A percentile compares a stretch with the other conserved stretches of the same genome.
phyloP scores from a whole-genome alignment of 1,140 invertebrate genomes.

The Drepana arcuata region DNA sequence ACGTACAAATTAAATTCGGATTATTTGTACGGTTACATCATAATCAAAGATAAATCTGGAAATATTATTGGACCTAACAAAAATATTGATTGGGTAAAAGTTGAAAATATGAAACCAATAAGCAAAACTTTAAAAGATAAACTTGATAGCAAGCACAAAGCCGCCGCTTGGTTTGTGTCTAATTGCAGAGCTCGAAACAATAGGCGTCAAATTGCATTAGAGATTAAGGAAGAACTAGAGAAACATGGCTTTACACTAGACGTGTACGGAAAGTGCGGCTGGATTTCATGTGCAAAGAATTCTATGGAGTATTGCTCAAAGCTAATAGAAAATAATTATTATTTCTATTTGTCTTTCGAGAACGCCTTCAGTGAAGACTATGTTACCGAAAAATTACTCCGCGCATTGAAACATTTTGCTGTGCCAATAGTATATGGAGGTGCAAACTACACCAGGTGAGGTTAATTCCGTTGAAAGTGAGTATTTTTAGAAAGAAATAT shows the following conservation, averaged over 20 bases:
- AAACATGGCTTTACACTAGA: constrained; percentile 65
- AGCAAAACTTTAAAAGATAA: constrained; percentile 23
- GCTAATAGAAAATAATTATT: constrained; percentile 68
- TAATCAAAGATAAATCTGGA: constrained; percentile 27
- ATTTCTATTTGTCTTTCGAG: constrained; percentile 80
- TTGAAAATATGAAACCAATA: constrained; percentile 35
- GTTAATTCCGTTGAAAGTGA: neutral
- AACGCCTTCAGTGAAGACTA: constrained; percentile 76
- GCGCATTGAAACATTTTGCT: constrained; percentile 53
- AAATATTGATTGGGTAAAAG: constrained; percentile 33
- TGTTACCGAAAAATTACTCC: constrained; percentile 77
- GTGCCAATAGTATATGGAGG: constrained; percentile 71
- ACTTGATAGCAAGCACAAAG: constrained; percentile 52
- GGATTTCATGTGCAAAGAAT: constrained; percentile 26
- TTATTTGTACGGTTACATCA: constrained; percentile 28
- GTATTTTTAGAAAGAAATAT: neutral
- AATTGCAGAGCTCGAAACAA: constrained; percentile 73
- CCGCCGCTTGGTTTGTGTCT: constrained; percentile 77
- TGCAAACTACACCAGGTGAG: constrained; percentile 47
- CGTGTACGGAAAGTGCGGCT: constrained; percentile 78
- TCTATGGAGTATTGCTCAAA: constrained; percentile 42
- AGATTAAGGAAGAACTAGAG: constrained; percentile 71
- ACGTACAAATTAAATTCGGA: constrained; percentile 77
- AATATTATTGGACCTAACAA: constrained; percentile 36
- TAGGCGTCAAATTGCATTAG: constrained; percentile 70